phyloP scores from a whole-genome alignment of 2,888 invertebrate species.

The Tetramorium bicarinatum region DNA sequence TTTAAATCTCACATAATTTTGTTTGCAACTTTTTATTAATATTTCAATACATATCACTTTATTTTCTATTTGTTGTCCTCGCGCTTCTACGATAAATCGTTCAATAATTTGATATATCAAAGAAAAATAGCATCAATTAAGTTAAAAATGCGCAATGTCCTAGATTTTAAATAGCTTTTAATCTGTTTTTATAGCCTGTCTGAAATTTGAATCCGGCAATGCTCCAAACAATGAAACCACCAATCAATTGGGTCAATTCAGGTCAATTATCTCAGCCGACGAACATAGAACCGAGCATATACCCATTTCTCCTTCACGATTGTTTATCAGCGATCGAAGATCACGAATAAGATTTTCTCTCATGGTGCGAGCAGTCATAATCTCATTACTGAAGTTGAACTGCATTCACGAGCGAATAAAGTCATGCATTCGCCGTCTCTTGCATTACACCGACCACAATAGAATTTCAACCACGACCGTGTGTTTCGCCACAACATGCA shows the following conservation, averaged over 20 bases:
- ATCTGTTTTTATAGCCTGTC: not conserved
- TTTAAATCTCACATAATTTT: not conserved
- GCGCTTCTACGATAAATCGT: not conserved
- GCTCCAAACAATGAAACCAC: not conserved
- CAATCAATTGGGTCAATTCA: slow-evolving; percentile 28
- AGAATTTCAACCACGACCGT: slow-evolving; percentile 31
- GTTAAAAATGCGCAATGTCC: not conserved
- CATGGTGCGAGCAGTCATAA: slow-evolving; percentile 24
- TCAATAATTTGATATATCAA: not conserved
- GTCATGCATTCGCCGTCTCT: not conserved
- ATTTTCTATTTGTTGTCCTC: not conserved
- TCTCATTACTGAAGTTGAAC: slow-evolving; percentile 20
- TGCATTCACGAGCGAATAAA: slow-evolving; percentile 20
- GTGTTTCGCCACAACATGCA: slow-evolving; percentile 1
- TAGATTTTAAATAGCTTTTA: not conserved
- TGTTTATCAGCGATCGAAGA: slow-evolving; percentile 25
- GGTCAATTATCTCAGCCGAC: slow-evolving; percentile 20
- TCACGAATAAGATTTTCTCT: slow-evolving; percentile 16
- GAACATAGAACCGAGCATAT: slow-evolving; percentile 19
- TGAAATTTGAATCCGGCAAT: not conserved
- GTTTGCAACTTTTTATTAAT: not conserved
- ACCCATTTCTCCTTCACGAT: not conserved
- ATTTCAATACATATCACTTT: not conserved
- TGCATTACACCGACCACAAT: slow-evolving; percentile 7
- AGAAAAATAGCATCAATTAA: not conserved